phyloP scores from a whole-genome alignment of 1,140 invertebrate species.

The Sycobia sp. region DNA sequence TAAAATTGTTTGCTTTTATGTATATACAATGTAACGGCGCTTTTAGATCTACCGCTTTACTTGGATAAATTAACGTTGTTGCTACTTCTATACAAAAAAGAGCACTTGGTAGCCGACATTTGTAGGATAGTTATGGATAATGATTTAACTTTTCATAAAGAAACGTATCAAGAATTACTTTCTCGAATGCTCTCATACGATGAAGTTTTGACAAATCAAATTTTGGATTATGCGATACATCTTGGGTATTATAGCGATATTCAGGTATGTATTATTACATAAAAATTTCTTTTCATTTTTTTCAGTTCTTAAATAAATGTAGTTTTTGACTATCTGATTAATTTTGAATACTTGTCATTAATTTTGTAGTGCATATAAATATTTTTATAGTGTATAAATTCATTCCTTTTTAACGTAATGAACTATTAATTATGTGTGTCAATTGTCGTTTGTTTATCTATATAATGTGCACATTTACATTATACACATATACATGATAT shows the following conservation, averaged over 20 bases:
- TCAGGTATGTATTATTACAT: conserved; percentile 33
- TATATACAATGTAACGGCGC: no score
- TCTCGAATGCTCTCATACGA: conserved; percentile 36
- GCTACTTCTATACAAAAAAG: conserved; percentile 10
- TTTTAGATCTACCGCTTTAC: conserved; percentile 39
- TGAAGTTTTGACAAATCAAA: conserved; percentile 34
- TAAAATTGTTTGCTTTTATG: conserved; percentile 2
- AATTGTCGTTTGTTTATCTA: no score
- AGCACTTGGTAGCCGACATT: conserved; percentile 31
- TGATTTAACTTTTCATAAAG: conserved; percentile 32
- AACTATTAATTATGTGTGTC: no score
- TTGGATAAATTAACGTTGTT: conserved; percentile 35
- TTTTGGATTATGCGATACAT: conserved; percentile 41
- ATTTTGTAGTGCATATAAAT: no score
- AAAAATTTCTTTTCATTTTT: no score
- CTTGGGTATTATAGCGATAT: conserved; percentile 42
- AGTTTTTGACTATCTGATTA: no score
- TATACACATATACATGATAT: no score
- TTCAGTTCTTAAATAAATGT: no score
- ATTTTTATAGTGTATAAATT: no score
- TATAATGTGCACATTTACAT: no score
- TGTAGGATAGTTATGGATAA: conserved; percentile 35
- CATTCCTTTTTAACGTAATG: no score
- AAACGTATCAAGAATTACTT: conserved; percentile 39
- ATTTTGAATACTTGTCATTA: no score